Base-by-base conservation (phyloP, 2,888 invertebrate species). In the Scaptomyza tumidula region DNA sequence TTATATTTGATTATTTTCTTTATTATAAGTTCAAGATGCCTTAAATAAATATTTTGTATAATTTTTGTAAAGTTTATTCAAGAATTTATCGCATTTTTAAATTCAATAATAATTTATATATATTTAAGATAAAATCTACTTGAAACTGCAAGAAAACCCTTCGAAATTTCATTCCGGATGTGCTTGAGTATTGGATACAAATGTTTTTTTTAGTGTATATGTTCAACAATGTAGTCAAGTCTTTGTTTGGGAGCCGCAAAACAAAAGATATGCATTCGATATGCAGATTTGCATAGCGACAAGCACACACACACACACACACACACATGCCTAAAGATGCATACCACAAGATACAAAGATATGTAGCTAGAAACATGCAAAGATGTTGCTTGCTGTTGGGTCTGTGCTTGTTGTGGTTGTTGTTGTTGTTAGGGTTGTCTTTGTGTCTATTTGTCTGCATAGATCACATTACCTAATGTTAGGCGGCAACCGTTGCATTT, bases 381-480 rank as follows among this genome's bases (percentile, higher is more conserved):
- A 54, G 68, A 45, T 69, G 64, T 31, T 76, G 76, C 48, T 71
- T 71, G 69, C 43, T 27, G 66, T 6, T 24, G 35, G n/a, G n/a
- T n/a, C n/a, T n/a, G n/a, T n/a, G n/a, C n/a, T 6, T 19, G 19
- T 6, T 24, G 50, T 19, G 6, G 33, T 33, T 33, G 33, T 33
- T 24, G 35, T 6, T 19, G 19, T 6, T 24, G 50, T 19, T 33
- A 2, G 6, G 6, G 33, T 33, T 33, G 33, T 33, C 33, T 33
- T 13, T 49, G 29, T 48, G 44, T 24, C 59, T 61, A 48, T 61
- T 56, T 77, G 59, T 41, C 41, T 61, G 72, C 80, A 75, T 70
- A 73, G 83, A 84, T 84, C 81, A 74, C 78, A 83, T 84, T 86
- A 84, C 86, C 78, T 83, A 83, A 86, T 85, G 79, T 19, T 78